Percentiles rank a stretch among this genome's conserved stretches.
Conservation (phyloP, 1,140 invertebrate genomes). For the Camponotus floridanus region DNA sequence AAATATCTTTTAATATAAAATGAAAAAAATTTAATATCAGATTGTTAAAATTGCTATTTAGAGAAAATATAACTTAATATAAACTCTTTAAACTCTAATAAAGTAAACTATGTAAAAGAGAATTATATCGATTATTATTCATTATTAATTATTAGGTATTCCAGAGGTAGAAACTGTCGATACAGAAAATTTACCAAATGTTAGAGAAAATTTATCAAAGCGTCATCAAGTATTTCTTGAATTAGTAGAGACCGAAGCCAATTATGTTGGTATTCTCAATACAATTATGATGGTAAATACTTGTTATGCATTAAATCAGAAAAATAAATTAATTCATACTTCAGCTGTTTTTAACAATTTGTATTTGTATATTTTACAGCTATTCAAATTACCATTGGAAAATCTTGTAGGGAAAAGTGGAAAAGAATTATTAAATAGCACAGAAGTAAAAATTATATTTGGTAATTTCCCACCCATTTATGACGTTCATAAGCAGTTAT, state of each 20-base stretch:
- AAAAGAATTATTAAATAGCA: slow-evolving; percentile 92
- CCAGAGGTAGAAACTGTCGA: slow-evolving; percentile 86
- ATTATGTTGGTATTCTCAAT: slow-evolving; percentile 97
- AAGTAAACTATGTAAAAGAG: slow-evolving; percentile 77
- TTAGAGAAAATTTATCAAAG: slow-evolving; percentile 90
- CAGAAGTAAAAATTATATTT: slow-evolving; percentile 98
- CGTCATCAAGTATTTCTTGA: slow-evolving; percentile 97
- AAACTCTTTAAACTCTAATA: slow-evolving; percentile 36
- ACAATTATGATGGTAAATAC: slow-evolving; percentile 93
- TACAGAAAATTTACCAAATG: slow-evolving; percentile 85
- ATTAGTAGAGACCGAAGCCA: slow-evolving; percentile 97
- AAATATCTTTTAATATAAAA: slow-evolving; percentile 21
- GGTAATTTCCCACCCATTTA: slow-evolving; percentile 98
- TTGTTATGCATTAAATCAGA: neutral
- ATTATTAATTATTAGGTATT: slow-evolving; percentile 84
- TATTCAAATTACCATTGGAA: slow-evolving; percentile 97
- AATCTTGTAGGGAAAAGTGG: slow-evolving; percentile 91
- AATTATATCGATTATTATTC: slow-evolving; percentile 74
- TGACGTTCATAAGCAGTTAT: slow-evolving; percentile 95
- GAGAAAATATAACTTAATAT: neutral
- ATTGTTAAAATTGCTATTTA: slow-evolving; percentile 20
- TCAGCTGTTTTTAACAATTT: slow-evolving; percentile 13
- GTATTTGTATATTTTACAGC: slow-evolving; percentile 86
- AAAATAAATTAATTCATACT: neutral
- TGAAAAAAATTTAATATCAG: slow-evolving; percentile 4